Evolutionary conservation across 2,888 invertebrate genomes (phyloP), one percentile per base, ranked within the genome.

Genomic region (Agrochola litura): DNA sequence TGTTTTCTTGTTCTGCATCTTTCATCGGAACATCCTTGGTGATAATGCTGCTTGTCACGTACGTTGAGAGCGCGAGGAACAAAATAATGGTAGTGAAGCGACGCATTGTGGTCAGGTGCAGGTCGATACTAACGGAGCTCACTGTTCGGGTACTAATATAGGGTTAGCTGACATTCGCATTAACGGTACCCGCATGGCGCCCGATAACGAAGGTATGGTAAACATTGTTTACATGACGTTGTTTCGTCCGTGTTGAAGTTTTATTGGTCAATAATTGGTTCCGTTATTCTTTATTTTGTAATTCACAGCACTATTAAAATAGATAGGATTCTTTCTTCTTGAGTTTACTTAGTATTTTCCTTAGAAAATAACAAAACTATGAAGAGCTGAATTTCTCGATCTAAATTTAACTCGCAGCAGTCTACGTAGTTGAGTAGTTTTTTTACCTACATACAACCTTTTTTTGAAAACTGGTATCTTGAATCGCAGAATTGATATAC

Each of bases 1-100:
- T 80, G 41, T 76, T 81, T 10, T 81, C 78, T 69, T 64, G 22
- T 54, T 83, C 83, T 61, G 66, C 70, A 37, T 72, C 78, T 61
- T 79, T 68, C 22, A 82, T 58, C 12, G 77, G 67, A 22, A 80
- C 58, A 41, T 88, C 86, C 60, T 83, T 88, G 74, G 86, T 89
- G 77, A 94, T 90, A 67, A 94, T 70, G 77, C 86, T 93, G 54
- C 93, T 89, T 67, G 88, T 86, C 69, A 89, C 90, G 75, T 84
- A 89, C 65, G 88, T 89, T 46, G 89, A 82, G 72, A 92, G 76
- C 61, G 89, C 86, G 63, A 89, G 71, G 70, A 87, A 79, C 49
- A 91, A 79, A 73, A 90, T 22, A 76, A 85, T 73, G 22, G 77
- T 64, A 65, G 79, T 71, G 64, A 82, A 69, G 63, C 87, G 89